Evolutionary conservation across 2,797 vertebrate genomes (phyloP), one percentile per base, ranked within the genome.

Genomic region (Percopsis omiscomaycus): DNA sequence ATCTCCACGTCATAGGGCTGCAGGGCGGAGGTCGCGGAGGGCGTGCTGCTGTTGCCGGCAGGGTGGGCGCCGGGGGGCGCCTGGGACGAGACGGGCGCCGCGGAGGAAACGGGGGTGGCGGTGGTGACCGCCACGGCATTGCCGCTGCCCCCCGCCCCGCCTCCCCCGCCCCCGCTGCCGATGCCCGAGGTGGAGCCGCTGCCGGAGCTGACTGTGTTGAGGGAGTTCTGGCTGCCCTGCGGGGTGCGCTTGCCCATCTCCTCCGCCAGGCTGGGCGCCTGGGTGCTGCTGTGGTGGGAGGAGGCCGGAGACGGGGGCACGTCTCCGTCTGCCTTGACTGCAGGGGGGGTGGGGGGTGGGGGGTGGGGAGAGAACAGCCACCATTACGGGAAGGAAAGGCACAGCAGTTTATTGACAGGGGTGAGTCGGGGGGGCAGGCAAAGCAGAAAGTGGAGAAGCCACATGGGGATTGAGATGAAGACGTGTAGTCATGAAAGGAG

Each of bases 1-100:
- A 99, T 98, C 79, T 98, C 97, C 50, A 99, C 98, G 0, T 98
- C 98, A 0, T 98, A 99, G 37, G 98, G 97, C 86, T 96, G 97
- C 63, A 96, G 63, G 61, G 92, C 73, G 0, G 94, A 86, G 0
- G 91, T 0, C 32, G 88, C 90, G 50, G 92, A 89, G 0, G 90
- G 88, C 0, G 89, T 13, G 22, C 6, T 13, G 27, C 1, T 55
- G 37, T 45, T 27, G 42, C 12, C 44, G 22, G 22, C 22, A 22
- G 22, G 22, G 22, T 22, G 22, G 22, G 68, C 0, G 55, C 59
- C 78, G 16, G 68, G 83, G 14, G 84, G 82, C 68, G 87, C 88
- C 2, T 87, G 86, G 15, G 84, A 82, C 22, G 65, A 80, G 28
- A 62, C 91, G 68, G 73, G 11, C 4, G 0, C 91, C 78, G 73